Base-by-base conservation (phyloP, 2,797 vertebrate genomes). In the Thunnus albacares region DNA sequence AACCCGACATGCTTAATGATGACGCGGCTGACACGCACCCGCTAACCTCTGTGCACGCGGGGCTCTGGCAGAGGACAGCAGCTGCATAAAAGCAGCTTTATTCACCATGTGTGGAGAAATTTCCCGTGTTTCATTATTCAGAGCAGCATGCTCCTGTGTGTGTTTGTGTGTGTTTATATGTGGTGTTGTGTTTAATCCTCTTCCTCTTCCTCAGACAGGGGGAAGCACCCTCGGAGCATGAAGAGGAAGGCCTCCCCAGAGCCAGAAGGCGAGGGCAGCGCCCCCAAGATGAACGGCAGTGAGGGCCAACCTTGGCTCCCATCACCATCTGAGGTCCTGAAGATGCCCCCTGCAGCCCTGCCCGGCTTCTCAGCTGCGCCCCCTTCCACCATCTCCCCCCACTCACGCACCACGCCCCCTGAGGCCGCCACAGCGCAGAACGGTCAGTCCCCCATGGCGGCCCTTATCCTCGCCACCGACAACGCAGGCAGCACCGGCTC, bases 201-300 rank as follows among this genome's bases (percentile, higher is more conserved):
- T 62, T 61, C 28, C 60, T 67, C 38, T 49, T 12, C 57, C 76
- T 12, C 90, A 95, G 95, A 95, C 60, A 51, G 94, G 75, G 94
- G 92, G 61, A 96, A 95, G 79, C 94, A 92, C 83, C 89, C 90
- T 0, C 89, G 94, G 1, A 86, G 86, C 82, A 72, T 91, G 87
- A 99, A 99, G 91, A 96, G 98, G 91, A 99, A 98, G 86, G 92
- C 97, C 33, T 98, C 97, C 30, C 97, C 97, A 0, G 98, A 99
- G 90, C 97, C 97, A 0, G 97, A 98, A 64, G 92, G 94, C 0
- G 97, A 98, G 84, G 94, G 94, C 5, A 88, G 94, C 14, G 93
- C 91, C 61, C 91, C 94, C 75, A 98, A 97, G 92, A 92, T 97
- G 85, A 98, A 97, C 13, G 97, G 96, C 2, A 94, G 95, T 0